Evolutionary conservation across 2,888 invertebrate genomes (phyloP), one percentile per base, ranked within the genome.

Genomic region (Asteroscopus sphinx): DNA sequence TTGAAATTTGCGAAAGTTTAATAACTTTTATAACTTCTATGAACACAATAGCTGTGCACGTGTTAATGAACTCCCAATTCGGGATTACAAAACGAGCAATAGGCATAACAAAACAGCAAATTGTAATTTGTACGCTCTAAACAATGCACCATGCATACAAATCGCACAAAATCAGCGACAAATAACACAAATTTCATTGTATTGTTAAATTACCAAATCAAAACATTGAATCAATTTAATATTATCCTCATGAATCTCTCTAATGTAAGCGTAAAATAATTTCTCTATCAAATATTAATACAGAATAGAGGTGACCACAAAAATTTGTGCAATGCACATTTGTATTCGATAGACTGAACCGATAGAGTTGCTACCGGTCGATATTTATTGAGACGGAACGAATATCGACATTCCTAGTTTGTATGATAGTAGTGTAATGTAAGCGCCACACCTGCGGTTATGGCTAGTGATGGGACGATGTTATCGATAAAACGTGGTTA

Each of bases 381-480:
- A 80, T 83, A 85, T 77, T 81, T 81, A 84, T 79, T 77, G 79
- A 73, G 76, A 73, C 65, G 86, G 84, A 86, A 87, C 82, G 77
- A 80, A 74, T 82, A 87, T 84, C 81, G 78, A 84, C 82, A 89
- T 88, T 82, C 82, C 81, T 77, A 74, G 73, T 81, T 80, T 77
- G 71, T 52, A 62, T 53, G 63, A 53, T 62, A 52, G 55, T 78
- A 76, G 77, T 79, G 83, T 81, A 84, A 86, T 76, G 81, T 72
- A 80, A 83, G 81, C 85, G 85, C 85, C 87, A 78, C 86, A 87
- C 85, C 86, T 88, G 87, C 76, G 87, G 87, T 86, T 65, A 26
- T 41, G 5, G 12, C 9, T 81, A 82, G 83, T 56, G 84, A 62
- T 76, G 79, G 51, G 59, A 32, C 15, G 7, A 8, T 21, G 32